Conservation (phyloP, 2,113 vertebrate genomes). For the Platanista minor region DNA sequence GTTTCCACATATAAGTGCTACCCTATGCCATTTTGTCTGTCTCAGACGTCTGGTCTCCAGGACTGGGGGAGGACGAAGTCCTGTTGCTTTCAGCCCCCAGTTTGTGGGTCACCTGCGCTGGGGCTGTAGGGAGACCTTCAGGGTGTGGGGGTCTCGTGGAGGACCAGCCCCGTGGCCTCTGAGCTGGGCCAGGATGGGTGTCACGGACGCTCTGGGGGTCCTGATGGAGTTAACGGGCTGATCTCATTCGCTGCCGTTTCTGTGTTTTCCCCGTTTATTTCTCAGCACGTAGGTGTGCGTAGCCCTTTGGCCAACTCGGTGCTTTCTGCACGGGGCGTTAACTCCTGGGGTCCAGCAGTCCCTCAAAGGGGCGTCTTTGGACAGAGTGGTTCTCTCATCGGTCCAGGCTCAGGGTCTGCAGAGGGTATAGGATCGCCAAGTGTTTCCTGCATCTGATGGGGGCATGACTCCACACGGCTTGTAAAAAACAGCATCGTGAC, state of each 20-base stretch:
- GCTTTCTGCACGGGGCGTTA: neutral
- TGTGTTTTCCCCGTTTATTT: too few species aligned
- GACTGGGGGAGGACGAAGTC: neutral
- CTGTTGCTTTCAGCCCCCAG: neutral
- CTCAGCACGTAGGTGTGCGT: neutral
- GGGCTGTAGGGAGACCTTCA: neutral
- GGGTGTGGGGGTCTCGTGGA: neutral
- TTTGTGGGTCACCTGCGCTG: neutral
- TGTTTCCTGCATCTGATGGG: neutral
- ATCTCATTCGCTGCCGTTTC: neutral
- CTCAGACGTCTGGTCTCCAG: neutral
- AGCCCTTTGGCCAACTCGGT: neutral
- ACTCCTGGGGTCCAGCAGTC: accelerated
- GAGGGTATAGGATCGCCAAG: neutral
- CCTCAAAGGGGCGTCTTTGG: too few species aligned
- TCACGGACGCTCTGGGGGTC: neutral
- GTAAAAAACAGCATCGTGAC: neutral
- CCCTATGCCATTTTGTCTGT: too few species aligned
- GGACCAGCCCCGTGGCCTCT: neutral
- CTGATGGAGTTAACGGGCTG: accelerated
- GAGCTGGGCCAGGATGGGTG: neutral
- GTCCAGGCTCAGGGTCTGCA: neutral
- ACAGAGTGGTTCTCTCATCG: neutral
- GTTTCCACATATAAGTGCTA: too few species aligned
- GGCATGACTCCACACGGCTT: too few species aligned